Evolutionary conservation across 2,888 invertebrate genomes (phyloP), one percentile per base, ranked within the genome.

Genomic region (Leptodirus hochenwartii): DNA sequence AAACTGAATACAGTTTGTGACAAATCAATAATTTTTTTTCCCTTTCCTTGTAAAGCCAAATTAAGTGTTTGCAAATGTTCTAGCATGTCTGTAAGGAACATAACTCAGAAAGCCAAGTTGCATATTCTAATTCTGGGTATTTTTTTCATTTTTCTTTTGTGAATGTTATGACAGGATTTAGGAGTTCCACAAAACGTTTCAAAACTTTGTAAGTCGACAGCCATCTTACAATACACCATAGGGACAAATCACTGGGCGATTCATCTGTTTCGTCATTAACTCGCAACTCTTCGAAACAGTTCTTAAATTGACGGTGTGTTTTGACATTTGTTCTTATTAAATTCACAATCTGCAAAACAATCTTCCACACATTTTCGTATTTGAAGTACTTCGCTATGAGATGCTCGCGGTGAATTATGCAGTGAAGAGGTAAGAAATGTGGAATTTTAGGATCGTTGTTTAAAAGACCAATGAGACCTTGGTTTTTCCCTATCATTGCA

Each of bases 321-420:
- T 20, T 8, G 20, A 8, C 20, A 20, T 20, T 6, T 9, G n/a
- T 20, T 20, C 8, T 20, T 8, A 20, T 8, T 20, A 20, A 20
- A 20, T 20, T 20, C 20, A 20, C 20, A 20, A 20, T 20, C 8
- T 20, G 20, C 20, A 20, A 20, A 20, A 20, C n/a, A 20, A 20
- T 20, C 8, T 20, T 6, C 20, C 6, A 20, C 6, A 20, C n/a
- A 20, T 20, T 20, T 20, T 20, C n/a, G 20, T 20, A 20, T 20
- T 20, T 20, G n/a, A 20, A 20, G 20, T 20, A 20, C n/a, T 20
- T 20, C n/a, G 20, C 20, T 20, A 20, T 20, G n/a, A 20, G 20
- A n/a, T 20, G n/a, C 20, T 20, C 20, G 20, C 20, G 20, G 8
- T 20, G 20, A 20, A 8, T 20, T 20, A 20, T 20, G n/a, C 20